A percentile compares a stretch with the other conserved stretches of the same genome.
These are phyloP conservation scores for Plecturocebus donacophilus DNA, from an alignment of 2,113 vertebrate genomes.

Conservation along the genomic window DNA sequence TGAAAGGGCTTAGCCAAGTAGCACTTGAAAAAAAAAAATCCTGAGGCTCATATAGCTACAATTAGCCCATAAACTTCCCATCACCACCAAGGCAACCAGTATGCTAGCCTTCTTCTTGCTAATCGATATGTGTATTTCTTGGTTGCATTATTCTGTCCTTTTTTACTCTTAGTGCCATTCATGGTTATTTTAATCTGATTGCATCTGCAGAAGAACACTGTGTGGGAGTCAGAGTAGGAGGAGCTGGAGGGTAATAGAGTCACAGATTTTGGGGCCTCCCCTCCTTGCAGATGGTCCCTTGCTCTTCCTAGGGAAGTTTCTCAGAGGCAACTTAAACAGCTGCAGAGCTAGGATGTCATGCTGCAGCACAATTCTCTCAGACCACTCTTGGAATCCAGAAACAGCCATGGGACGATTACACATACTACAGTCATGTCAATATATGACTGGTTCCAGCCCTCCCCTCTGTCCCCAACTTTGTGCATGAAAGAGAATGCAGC, in stretches of 20 bases:
- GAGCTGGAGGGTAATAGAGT: background rate
- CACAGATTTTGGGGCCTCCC: background rate
- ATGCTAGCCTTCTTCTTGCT: background rate
- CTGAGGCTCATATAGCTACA: background rate
- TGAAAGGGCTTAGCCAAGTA: background rate
- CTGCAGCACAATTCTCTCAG: background rate
- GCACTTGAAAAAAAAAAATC: background rate
- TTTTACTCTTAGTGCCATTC: background rate
- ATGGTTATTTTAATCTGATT: constrained; percentile 38
- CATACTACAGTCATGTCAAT: background rate
- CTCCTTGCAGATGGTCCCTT: background rate
- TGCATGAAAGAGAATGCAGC: background rate
- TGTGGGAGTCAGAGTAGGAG: background rate
- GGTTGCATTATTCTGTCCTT: background rate
- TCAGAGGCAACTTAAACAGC: background rate
- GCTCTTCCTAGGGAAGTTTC: background rate
- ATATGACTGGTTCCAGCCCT: background rate
- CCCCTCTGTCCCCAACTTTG: background rate
- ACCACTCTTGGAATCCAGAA: background rate
- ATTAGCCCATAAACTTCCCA: background rate
- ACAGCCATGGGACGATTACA: background rate
- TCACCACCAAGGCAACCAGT: background rate
- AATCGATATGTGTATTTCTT: background rate
- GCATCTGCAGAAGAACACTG: background rate
- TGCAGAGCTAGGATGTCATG: background rate